These are phyloP conservation scores for Rhinella marina DNA, from an alignment of 2,797 vertebrate genomes.

Conservation along the genomic window DNA sequence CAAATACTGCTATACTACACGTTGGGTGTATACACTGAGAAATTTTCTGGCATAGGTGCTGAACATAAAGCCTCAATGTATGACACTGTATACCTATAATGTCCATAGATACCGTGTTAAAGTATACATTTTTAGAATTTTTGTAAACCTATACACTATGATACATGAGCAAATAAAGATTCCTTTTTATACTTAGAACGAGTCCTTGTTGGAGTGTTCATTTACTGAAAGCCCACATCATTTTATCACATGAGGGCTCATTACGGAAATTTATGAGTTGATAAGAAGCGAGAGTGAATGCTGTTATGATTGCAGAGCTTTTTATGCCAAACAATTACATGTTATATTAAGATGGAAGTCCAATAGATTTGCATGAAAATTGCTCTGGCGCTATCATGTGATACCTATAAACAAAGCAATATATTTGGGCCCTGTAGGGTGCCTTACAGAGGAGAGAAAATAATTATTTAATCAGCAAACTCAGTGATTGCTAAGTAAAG, in stretches of 20 bases:
- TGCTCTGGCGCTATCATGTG: neutral
- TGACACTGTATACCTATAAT: too few species aligned
- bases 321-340: conserved; percentile 33
- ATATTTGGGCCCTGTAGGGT: neutral
- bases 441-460: neutral
- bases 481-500: conserved; percentile 38
- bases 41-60: too few species aligned
- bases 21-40: too few species aligned
- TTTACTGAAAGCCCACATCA: neutral
- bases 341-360: conserved; percentile 17
- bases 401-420: conserved; percentile 19
- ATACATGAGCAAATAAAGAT: neutral
- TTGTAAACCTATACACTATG: neutral
- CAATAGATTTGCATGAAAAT: conserved; percentile 26
- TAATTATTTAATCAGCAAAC: conserved; percentile 20
- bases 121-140: too few species aligned
- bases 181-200: neutral
- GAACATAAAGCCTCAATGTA: too few species aligned
- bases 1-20: too few species aligned
- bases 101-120: too few species aligned
- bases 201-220: neutral
- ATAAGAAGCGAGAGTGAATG: conserved; percentile 3
- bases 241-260: neutral
- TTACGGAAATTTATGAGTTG: conserved; percentile 19
- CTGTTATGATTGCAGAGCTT: conserved; percentile 9